phyloP scores from a whole-genome alignment of 2,888 invertebrate genomes.

The Caenorhabditis sp. region DNA sequence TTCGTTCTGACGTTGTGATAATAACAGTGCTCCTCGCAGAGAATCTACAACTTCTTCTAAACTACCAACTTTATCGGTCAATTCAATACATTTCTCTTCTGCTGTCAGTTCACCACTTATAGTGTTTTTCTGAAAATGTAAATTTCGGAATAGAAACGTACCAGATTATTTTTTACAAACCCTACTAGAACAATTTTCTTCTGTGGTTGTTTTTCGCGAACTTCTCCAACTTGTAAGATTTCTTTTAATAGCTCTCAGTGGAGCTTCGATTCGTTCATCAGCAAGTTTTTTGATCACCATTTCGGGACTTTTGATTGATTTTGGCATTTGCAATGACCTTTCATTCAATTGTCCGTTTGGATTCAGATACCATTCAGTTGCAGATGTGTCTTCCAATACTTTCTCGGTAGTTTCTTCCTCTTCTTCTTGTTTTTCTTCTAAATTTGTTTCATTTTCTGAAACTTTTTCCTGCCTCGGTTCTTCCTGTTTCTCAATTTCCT shows the following conservation, averaged over 20 bases:
- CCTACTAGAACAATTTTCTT: slow-evolving; percentile 7
- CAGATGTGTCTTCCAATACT: slow-evolving; percentile 9
- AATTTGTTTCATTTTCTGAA: neutral
- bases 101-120: slow-evolving; percentile 14
- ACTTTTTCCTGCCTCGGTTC: neutral
- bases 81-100: slow-evolving; percentile 59
- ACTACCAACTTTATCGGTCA: slow-evolving; percentile 61
- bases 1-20: slow-evolving; percentile 60
- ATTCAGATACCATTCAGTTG: slow-evolving; percentile 62
- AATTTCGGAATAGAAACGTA: too few relatives aligned
- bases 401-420: slow-evolving; percentile 4
- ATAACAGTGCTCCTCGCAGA: slow-evolving; percentile 53
- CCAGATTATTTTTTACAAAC: neutral
- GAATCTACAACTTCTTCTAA: slow-evolving; percentile 56
- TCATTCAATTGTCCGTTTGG: slow-evolving; percentile 63
- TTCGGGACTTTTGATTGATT: slow-evolving; percentile 46
- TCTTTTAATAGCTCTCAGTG: slow-evolving; percentile 40
- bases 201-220: slow-evolving; percentile 8
- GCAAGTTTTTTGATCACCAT: slow-evolving; percentile 39
- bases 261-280: slow-evolving; percentile 39
- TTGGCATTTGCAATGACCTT: slow-evolving; percentile 60
- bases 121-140: slow-evolving; percentile 30
- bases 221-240: slow-evolving; percentile 34
- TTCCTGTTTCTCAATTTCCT: neutral
- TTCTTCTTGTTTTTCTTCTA: neutral